Percentiles rank a stretch among this genome's conserved stretches.
These are phyloP conservation scores for Cephonodes hylas DNA, from an alignment of 2,888 invertebrate species.

Conservation along the genomic window DNA sequence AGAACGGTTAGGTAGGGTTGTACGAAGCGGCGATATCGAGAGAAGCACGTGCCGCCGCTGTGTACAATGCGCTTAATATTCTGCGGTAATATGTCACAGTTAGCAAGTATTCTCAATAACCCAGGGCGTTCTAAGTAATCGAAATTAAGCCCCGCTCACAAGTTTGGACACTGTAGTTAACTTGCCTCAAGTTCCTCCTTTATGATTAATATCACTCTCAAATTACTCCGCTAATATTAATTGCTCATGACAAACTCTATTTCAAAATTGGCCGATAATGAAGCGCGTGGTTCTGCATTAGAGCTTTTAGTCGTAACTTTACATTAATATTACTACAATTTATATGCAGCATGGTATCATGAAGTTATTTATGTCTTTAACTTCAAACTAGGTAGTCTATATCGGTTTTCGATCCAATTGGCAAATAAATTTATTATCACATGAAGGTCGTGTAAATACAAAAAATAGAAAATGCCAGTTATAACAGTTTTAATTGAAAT, in stretches of 20 bases:
- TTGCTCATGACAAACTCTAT: slow-evolving; percentile 8
- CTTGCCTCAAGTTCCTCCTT: slow-evolving; percentile 31
- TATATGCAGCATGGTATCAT: background rate
- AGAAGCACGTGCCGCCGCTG: background rate
- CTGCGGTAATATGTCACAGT: slow-evolving; percentile 29
- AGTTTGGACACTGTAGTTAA: slow-evolving; percentile 42
- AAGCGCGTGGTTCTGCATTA: slow-evolving; percentile 5
- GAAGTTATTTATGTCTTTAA: no score
- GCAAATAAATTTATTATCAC: no score
- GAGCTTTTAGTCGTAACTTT: background rate
- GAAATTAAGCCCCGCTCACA: slow-evolving; percentile 38
- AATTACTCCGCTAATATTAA: slow-evolving; percentile 26
- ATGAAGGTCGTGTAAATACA: no score
- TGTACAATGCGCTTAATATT: slow-evolving; percentile 9
- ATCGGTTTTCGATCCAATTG: no score
- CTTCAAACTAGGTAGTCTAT: no score
- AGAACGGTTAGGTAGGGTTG: background rate
- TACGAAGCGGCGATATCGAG: background rate
- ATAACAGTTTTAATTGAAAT: background rate
- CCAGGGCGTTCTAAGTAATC: slow-evolving; percentile 40
- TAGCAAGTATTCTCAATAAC: slow-evolving; percentile 33
- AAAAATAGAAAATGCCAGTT: no score
- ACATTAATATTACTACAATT: background rate
- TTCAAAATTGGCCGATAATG: background rate
- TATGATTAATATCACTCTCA: slow-evolving; percentile 39